phyloP scores from a whole-genome alignment of 2,888 invertebrate species.

The Cancer borealis region DNA sequence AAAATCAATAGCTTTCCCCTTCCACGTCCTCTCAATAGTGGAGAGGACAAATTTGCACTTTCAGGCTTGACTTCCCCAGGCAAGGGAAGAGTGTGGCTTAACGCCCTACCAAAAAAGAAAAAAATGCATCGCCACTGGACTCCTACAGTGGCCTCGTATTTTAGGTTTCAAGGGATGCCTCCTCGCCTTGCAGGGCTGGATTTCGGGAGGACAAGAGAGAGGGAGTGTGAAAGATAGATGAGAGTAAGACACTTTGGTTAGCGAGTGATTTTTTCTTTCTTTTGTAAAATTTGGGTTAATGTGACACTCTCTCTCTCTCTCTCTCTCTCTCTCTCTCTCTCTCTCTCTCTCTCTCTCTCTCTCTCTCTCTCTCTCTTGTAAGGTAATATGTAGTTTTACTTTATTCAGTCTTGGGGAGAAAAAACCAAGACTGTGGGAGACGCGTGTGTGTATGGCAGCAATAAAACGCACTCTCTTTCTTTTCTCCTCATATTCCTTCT shows the following conservation, averaged over 20 bases:
- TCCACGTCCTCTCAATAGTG: background rate
- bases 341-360: constrained; percentile 38
- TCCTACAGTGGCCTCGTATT: background rate
- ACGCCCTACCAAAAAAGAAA: background rate
- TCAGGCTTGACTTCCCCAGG: background rate
- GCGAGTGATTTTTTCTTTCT: background rate
- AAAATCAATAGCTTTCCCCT: background rate
- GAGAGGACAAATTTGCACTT: constrained; percentile 13
- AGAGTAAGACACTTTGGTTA: background rate
- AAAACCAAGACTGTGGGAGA: background rate
- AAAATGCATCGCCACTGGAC: background rate
- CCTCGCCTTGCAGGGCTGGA: background rate
- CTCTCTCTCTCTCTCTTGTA: background rate
- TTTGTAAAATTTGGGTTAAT: background rate
- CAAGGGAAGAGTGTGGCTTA: background rate
- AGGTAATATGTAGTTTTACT: background rate
- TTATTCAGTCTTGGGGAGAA: background rate
- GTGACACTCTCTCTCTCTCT: background rate
- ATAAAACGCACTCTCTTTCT: background rate
- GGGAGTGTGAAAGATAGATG: background rate
- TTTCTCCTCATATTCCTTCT: background rate
- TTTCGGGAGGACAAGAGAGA: background rate
- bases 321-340: constrained; percentile 29
- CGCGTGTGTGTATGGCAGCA: background rate
- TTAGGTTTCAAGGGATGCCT: background rate